These are phyloP conservation scores for Alouatta palliata DNA, from an alignment of 2,113 vertebrate species.

Conservation along the genomic window DNA sequence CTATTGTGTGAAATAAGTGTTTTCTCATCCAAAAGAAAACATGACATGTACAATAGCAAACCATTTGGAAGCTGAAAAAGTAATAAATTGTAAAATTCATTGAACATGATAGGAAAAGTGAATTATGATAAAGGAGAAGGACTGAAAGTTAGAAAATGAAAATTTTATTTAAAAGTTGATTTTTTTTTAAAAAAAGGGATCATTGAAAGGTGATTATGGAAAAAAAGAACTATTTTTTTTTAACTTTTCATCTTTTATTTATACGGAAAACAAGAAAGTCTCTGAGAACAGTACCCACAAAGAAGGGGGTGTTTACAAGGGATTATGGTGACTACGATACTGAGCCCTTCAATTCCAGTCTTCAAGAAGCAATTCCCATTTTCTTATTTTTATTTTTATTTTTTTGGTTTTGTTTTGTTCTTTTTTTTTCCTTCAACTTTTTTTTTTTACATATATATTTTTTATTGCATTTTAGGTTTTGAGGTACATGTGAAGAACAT, in stretches of 20 bases:
- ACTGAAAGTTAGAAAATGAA: background rate
- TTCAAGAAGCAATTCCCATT: background rate
- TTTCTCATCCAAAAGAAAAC: slow-evolving; percentile 59
- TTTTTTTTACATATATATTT: too few relatives aligned
- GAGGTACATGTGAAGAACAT: too few relatives aligned
- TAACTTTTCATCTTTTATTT: background rate
- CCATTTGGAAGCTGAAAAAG: slow-evolving; percentile 39
- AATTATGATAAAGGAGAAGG: background rate
- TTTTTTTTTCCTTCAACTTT: too few relatives aligned
- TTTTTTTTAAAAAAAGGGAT: background rate
- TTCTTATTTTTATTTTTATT: too few relatives aligned
- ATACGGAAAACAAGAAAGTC: background rate
- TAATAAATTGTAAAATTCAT: slow-evolving; percentile 8
- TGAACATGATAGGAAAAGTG: background rate
- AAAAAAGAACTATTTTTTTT: too few relatives aligned
- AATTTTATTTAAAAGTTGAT: background rate
- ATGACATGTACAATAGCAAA: background rate
- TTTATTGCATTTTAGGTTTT: too few relatives aligned
- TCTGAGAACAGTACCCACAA: background rate
- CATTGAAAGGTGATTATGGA: background rate
- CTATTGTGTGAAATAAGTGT: slow-evolving; percentile 53
- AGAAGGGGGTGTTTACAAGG: background rate
- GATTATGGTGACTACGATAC: background rate
- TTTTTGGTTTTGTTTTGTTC: too few relatives aligned
- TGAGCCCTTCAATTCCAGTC: background rate